Evolutionary conservation across 2,888 invertebrate species (phyloP), one percentile per base, ranked within the genome.

Genomic region (Augiades crinisus): DNA sequence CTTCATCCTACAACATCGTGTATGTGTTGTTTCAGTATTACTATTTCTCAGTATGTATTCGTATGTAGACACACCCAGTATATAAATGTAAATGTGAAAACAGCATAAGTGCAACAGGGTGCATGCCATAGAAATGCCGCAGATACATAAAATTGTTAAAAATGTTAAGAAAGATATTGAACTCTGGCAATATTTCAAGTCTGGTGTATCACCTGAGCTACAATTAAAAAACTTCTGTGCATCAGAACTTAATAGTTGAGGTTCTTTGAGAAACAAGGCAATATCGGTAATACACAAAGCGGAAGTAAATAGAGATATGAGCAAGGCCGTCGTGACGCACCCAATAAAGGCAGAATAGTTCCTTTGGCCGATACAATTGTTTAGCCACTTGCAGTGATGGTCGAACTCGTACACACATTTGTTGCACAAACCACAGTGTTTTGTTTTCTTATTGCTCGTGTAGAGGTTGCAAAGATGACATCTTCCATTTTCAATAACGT

Each of bases 341-440:
- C 94, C 92, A 62, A 96, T 91, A 79, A 97, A 97, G 19, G 94
- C 93, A 34, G 91, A 92, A 91, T 98, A 99, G 81, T 98, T 99
- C 63, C 97, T 91, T 36, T 92, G 92, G 5, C 99, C 99, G 56
- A 99, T 93, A 88, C 99, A 99, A 83, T 98, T 98, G 90, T 99
- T 99, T 63, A 99, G 91, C 99, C 99, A 99, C 91, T 98, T 98
- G 91, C 99, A 99, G 83, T 99, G 99, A 81, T 99, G 99, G 79
- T 99, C 99, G 83, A 99, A 99, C 53, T 93, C 92, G 8, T 94
- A 93, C 44, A 99, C 96, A 84, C 99, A 99, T 91, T 99, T 99
- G 91, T 99, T 99, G 89, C 99, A 99, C 62, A 96, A 93, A 67
- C 96, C 95, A 80, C 99, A 99, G 79, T 99, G 99, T 79, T 99